Evolutionary conservation across 2,113 vertebrate species (phyloP), one percentile per base, ranked within the genome.

Genomic region (Albula glossodonta): DNA sequence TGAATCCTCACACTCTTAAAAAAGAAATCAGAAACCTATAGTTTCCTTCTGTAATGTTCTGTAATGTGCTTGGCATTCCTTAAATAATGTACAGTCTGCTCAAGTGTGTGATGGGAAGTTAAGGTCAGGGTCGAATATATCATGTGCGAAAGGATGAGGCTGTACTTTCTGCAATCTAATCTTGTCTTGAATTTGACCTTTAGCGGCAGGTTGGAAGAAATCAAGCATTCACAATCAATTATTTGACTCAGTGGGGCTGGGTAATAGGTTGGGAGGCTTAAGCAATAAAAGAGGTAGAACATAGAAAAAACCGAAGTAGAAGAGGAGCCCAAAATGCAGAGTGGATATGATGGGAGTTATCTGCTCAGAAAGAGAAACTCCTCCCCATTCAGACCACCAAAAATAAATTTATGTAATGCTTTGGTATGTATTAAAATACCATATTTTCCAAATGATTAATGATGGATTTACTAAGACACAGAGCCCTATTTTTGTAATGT

Each of bases 111-210:
- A 79, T 51, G 22, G 56, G 81, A 85, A 25, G 8, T 53, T 85
- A 66, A 56, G 60, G 77, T 85, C 84, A 85, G 81, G 19, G 22
- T 2, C 17, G 70, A 51, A 74, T 81, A 83, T 49, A 78, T 87
- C 87, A 51, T 79, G 31, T 52, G 56, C 74, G 74, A 80, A 52
- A 79, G 78, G 60, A 70, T 80, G 78, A 79, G 79, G 51, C 84
- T 19, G 12, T 79, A 48, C 66, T 87, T 51, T 84, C 49, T 81
- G 83, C 74, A 90, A 86, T 86, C 90, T 53, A 81, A 83, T 63
- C 85, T 83, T 84, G 87, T 86, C 88, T 91, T 87, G 80, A 89
- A 84, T 86, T 89, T 93, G 90, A 93, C 93, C 91, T 94, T 94
- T 93, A 60, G 53, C 90, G 89, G 81, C 78, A 87, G 90, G 86